These are phyloP conservation scores for Psittacara wagleri DNA, from an alignment of 2,113 vertebrate species.

Conservation along the genomic window DNA sequence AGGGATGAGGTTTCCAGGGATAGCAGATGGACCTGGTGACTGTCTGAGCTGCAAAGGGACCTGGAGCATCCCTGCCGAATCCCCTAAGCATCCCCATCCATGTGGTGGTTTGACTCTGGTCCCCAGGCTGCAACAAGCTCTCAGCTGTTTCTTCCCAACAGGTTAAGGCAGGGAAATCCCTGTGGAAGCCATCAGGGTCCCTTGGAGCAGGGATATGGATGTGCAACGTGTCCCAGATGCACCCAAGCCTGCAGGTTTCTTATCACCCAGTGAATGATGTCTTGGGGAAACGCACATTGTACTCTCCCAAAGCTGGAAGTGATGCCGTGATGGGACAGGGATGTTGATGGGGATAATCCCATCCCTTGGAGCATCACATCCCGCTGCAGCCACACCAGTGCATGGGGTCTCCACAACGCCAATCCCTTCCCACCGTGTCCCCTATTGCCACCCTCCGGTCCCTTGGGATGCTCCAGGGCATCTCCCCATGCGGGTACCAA, in stretches of 20 bases:
- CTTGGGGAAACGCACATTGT: rapidly evolving
- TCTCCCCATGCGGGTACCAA: not conserved
- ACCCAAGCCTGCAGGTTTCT: not conserved
- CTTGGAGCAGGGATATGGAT: not conserved
- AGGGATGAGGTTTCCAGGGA: not conserved
- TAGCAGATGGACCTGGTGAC: not conserved
- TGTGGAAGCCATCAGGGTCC: not conserved
- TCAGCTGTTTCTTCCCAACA: not conserved
- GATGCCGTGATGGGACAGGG: no score
- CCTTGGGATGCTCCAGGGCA: not conserved
- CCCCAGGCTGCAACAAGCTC: not conserved
- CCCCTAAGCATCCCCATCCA: not conserved
- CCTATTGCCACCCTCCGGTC: rapidly evolving
- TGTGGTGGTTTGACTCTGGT: not conserved
- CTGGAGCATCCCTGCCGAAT: not conserved
- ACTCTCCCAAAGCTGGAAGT: not conserved
- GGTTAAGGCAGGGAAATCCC: not conserved
- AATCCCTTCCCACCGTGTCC: rapidly evolving
- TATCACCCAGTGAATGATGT: not conserved
- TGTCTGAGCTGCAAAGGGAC: not conserved
- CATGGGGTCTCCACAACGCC: not conserved
- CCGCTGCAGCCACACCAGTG: not conserved
- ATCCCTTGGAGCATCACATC: no score
- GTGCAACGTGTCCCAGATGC: not conserved
- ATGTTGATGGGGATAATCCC: not conserved